phyloP scores from a whole-genome alignment of 2,113 vertebrate genomes.

The Pomatostomus ruficeps region DNA sequence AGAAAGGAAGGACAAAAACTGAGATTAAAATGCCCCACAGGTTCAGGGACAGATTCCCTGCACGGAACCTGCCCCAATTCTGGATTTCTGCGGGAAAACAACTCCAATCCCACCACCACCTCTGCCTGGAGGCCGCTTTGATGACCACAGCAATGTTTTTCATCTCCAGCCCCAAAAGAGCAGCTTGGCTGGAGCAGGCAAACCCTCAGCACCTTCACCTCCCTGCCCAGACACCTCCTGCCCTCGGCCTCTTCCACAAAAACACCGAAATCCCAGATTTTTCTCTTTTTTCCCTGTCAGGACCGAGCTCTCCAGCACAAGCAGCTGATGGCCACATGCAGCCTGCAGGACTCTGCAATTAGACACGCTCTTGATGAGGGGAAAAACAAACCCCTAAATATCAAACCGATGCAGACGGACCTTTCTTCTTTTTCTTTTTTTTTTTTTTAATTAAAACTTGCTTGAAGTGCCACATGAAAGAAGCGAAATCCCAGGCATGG shows the following conservation, averaged over 20 bases:
- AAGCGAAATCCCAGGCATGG: neutral
- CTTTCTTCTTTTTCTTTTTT: no score
- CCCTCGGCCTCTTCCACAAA: neutral
- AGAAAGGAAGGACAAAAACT: neutral
- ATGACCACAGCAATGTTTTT: accelerated
- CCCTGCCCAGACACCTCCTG: neutral
- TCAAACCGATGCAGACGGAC: neutral
- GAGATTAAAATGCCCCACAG: neutral
- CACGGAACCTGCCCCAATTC: neutral
- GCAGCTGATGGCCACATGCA: neutral
- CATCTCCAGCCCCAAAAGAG: neutral
- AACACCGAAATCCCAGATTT: neutral
- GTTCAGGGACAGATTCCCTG: neutral
- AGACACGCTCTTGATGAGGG: neutral
- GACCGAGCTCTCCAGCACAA: neutral
- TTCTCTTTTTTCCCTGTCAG: neutral
- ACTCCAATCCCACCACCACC: neutral
- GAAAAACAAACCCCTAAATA: neutral
- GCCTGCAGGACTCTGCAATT: neutral
- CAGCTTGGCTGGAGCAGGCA: neutral
- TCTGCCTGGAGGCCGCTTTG: neutral
- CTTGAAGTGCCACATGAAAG: slow-evolving; percentile 25
- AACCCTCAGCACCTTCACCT: neutral
- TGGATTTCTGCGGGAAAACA: neutral
- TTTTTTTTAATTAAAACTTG: neutral